Conservation (phyloP, 2,888 invertebrate species). For the Drosophila bunnanda region DNA sequence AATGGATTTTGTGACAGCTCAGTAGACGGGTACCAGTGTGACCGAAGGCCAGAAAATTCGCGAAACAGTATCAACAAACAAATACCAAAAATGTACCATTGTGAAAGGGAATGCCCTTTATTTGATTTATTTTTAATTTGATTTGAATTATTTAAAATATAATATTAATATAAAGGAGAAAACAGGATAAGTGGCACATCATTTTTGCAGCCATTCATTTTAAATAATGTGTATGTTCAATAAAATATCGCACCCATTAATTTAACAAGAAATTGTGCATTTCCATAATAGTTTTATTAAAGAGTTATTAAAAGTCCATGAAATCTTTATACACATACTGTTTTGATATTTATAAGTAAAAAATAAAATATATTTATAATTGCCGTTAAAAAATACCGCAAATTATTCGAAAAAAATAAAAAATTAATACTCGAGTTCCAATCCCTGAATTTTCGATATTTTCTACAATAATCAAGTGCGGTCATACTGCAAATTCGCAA, state of each 20-base stretch:
- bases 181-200: no score
- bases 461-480: not conserved
- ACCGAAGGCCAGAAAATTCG: not conserved
- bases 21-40: slow-evolving; percentile 3
- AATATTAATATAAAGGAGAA: not conserved
- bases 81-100: not conserved
- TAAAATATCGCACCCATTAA: no score
- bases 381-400: not conserved
- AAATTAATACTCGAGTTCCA: not conserved
- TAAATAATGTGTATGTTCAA: no score
- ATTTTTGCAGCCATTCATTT: not conserved
- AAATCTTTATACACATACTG: not conserved
- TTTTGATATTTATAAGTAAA: not conserved
- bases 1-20: slow-evolving; percentile 20
- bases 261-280: not conserved
- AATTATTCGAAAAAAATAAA: not conserved
- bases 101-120: not conserved
- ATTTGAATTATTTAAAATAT: not conserved
- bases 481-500: slow-evolving; percentile 28
- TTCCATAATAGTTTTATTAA: not conserved
- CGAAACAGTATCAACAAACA: not conserved
- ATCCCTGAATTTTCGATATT: not conserved
- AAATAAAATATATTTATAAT: not conserved
- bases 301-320: not conserved
- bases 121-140: not conserved